Conservation (phyloP, 2,113 vertebrate genomes). For the Enhydra lutris region DNA sequence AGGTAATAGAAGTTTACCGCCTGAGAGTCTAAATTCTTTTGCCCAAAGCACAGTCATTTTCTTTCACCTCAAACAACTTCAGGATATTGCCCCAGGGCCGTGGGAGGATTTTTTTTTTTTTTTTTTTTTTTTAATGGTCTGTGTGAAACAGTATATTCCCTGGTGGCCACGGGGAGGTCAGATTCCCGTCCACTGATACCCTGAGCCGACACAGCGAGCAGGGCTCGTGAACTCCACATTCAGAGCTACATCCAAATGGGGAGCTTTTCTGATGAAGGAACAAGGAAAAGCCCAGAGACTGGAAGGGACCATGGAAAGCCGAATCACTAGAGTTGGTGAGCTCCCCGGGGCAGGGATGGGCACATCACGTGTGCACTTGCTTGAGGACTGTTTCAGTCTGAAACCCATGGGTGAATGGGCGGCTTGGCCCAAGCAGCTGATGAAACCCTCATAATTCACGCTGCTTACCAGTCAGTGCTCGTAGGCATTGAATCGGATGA, state of each 20-base stretch:
- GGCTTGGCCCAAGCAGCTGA: neutral
- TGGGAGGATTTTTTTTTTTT: conserved; percentile 67
- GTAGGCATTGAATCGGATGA: neutral
- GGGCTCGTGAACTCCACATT: conserved; percentile 22
- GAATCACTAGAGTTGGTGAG: too few relatives aligned
- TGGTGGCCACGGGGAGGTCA: conserved; percentile 32
- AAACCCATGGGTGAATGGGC: neutral
- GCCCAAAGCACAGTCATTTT: conserved; percentile 64
- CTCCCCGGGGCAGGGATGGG: neutral
- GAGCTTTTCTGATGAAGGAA: neutral
- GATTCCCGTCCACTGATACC: conserved; percentile 59
- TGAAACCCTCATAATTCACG: neutral
- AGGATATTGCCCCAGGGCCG: conserved; percentile 71
- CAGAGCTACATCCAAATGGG: conserved; percentile 54
- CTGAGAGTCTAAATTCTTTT: conserved; percentile 54
- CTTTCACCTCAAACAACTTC: conserved; percentile 74
- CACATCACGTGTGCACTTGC: rapidly evolving
- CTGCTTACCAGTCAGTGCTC: neutral
- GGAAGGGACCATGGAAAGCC: neutral
- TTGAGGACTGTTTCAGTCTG: rapidly evolving
- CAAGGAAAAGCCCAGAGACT: neutral
- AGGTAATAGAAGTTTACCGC: conserved; percentile 15
- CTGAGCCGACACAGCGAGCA: conserved; percentile 42
- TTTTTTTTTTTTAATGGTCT: conserved; percentile 48
- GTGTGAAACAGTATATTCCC: conserved; percentile 74